Evolutionary conservation across 1,140 invertebrate species (phyloP), one percentile per base, ranked within the genome.

Genomic region (Drosophila watanabei): DNA sequence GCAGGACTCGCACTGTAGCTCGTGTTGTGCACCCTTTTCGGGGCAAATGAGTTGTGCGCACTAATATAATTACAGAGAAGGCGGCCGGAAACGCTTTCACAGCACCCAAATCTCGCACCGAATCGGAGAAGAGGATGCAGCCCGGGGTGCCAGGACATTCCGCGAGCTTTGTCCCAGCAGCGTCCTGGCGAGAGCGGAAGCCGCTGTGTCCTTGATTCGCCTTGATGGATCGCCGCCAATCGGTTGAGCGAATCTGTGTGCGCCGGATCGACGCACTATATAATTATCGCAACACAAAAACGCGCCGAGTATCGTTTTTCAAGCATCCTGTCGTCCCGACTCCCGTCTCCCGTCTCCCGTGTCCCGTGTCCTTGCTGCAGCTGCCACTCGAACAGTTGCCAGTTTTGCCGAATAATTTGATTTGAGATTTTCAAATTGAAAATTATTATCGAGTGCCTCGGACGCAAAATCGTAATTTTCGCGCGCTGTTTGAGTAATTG

Each of bases 81-180:
- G 81, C 32, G 80, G 75, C 89, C 90, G 90, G 90, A 92, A 92
- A 80, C 81, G 75, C 90, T 87, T 89, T 92, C 75, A 79, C 72
- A 77, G 80, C 80, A 87, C 84, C 84, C 76, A 88, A 63, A 51
- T 60, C 33, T 58, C 59, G 51, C 32, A 57, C 46, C 43, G 33
- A 78, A 72, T 63, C 20, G 52, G 32, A 14, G 52, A 28, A 14
- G 57, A 28, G 57, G 45, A 63, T 65, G 52, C 73, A 78, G 60
- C 51, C 56, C 66, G 43, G 84, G 80, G 68, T 88, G 80, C 33
- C 37, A 43, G 39, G 39, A 57, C 28, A 28, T 18, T 48, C 30
- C 33, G 30, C 33, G 57, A 82, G 80, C 83, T 81, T 79, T 71
- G 82, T 46, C 48, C 39, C 33, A 9, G 14, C 8, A 37, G 62